Base-by-base conservation (phyloP, 2,888 invertebrate species). In the Adineta ricciae region DNA sequence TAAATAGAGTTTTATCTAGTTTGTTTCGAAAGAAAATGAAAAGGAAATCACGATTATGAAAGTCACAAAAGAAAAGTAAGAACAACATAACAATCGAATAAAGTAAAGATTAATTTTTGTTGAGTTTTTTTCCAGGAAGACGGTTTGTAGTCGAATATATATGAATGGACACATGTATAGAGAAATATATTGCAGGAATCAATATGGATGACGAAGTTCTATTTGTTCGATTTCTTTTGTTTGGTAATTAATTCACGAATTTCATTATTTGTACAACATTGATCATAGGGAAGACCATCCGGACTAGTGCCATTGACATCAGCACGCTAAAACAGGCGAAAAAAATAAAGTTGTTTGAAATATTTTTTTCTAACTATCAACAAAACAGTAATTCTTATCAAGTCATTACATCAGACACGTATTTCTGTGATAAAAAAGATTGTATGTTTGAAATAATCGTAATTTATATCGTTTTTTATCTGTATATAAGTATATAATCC, bases 281-380 rank as follows among this genome's bases (percentile, higher is more conserved):
- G 41, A 41, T 78, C 78, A 78, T 78, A 78, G 4, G 78, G n/a
- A 41, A n/a, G 24, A 41, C 41, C 78, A 24, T 78, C 78, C n/a
- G 78, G 78, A 41, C 24, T 41, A 41, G 24, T 78, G n/a, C 78
- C 78, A n/a, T 78, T 78, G 21, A 78, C 78, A n/a, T 78, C 78
- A 78, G 78, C 78, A 78, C n/a, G 38, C 78, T 78, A 78, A 4
- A 64, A 64, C n/a, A n/a, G n/a, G n/a, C n/a, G n/a, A n/a, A n/a
- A n/a, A n/a, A n/a, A n/a, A n/a, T n/a, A n/a, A n/a, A n/a, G n/a
- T n/a, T n/a, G n/a, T n/a, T n/a, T n/a, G n/a, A n/a, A n/a, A n/a
- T n/a, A n/a, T n/a, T n/a, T 46, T 46, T 46, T 46, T 46, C 46
- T 46, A 24, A 5, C 46, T 46, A 46, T 46, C 5, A 46, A 46